These are phyloP conservation scores for Bursaphelenchus okinawaensis DNA, from an alignment of 2,888 invertebrate species.

Conservation along the genomic window DNA sequence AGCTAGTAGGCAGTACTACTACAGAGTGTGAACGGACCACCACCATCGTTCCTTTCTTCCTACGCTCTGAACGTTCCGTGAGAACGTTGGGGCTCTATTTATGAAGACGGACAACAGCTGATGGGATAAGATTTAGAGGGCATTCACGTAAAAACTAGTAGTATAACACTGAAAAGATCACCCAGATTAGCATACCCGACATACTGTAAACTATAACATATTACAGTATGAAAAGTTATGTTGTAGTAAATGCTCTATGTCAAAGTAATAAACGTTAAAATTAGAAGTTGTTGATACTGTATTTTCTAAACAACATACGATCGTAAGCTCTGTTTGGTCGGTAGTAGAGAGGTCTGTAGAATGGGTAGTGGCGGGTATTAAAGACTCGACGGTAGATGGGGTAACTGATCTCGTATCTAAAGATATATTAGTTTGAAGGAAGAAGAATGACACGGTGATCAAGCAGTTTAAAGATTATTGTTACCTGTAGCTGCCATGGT, in stretches of 20 bases:
- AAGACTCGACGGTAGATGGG: not conserved
- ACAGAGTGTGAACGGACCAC: not conserved
- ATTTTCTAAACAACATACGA: too few species aligned
- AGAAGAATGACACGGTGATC: too few species aligned
- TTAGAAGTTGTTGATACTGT: too few species aligned
- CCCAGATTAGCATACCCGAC: too few species aligned
- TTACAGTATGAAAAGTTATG: too few species aligned
- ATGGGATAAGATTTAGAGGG: not conserved
- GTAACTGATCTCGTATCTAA: not conserved
- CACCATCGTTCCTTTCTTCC: not conserved
- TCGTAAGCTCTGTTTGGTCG: not conserved
- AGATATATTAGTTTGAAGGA: too few species aligned
- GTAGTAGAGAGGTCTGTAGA: not conserved
- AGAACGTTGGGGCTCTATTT: too few species aligned
- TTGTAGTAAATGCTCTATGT: too few species aligned
- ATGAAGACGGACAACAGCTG: not conserved
- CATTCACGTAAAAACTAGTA: not conserved
- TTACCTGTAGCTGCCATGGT: not conserved
- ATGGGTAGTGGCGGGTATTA: not conserved
- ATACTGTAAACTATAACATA: too few species aligned
- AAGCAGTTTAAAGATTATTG: not conserved
- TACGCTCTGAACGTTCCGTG: not conserved
- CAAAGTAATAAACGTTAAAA: too few species aligned
- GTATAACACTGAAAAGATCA: not conserved
- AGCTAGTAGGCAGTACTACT: not conserved